Evolutionary conservation across 2,888 invertebrate species (phyloP), one percentile per base, ranked within the genome.

Genomic region (Coelinius sp.): DNA sequence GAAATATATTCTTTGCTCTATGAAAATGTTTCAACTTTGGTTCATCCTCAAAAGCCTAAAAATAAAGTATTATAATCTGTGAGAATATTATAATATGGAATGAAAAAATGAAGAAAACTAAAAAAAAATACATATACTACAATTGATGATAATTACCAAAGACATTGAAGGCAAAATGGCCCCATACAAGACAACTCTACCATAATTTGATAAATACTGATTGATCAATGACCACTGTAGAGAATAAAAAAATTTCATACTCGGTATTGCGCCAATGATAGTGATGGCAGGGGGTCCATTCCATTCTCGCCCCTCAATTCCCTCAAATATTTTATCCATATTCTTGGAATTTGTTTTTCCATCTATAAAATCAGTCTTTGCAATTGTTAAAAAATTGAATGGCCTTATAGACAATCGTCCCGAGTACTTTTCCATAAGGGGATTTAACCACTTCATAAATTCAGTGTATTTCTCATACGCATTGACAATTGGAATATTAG

Each of bases 121-220:
- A 14, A 66, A 41, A 59, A 35, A 52, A 69, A 56, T 2, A 27
- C 17, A 3, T 31, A 17, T 4, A 14, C n/a, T 12, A 56, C 38
- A 64, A 49, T 10, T 49, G 3, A 71, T 70, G 84, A 53, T 22
- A 25, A 56, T 86, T 88, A 94, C 94, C 79, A 90, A 87, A 87
- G 91, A 93, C 76, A 92, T 86, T 27, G 90, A 89, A 20, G 91
- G 92, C 27, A 90, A 89, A 85, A 94, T 85, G 0, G 91, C 89
- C 2, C 93, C 87, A 82, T 91, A 93, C 73, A 94, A 88, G 79
- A 92, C 91, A 25, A 91, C 89, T 76, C 92, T 89, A 41, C 94
- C 94, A 73, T 90, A 85, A 27, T 89, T 88, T 72, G 90, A 88
- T 3, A 91, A 85, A 69, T 88, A 90, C 85, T 92, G 91, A 78